These are phyloP conservation scores for Aeoliscus strigatus DNA, from an alignment of 2,797 vertebrate species.

Conservation along the genomic window DNA sequence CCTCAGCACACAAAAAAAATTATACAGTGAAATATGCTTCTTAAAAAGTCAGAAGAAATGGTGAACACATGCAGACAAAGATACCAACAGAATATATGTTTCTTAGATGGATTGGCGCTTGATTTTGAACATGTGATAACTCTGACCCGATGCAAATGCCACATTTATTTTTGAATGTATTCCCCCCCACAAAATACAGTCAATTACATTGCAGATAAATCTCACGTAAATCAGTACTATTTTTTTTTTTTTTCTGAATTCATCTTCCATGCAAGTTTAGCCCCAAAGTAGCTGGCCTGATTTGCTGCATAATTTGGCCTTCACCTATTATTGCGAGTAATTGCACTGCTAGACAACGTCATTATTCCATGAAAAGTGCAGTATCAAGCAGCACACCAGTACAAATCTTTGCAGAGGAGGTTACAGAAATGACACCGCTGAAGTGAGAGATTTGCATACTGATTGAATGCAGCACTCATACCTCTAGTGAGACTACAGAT, in stretches of 20 bases:
- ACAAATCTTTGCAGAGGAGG: slow-evolving; percentile 49
- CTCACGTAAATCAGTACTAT: too few relatives aligned
- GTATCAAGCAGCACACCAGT: slow-evolving; percentile 33
- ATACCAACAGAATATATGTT: too few relatives aligned
- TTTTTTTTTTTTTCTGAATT: slow-evolving; percentile 3
- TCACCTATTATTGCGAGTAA: slow-evolving; percentile 33
- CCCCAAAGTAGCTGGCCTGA: slow-evolving; percentile 25
- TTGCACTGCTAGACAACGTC: slow-evolving; percentile 25
- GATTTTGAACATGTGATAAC: too few relatives aligned
- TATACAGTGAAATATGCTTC: too few relatives aligned
- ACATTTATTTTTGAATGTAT: too few relatives aligned
- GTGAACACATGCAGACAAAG: too few relatives aligned
- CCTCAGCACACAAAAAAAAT: too few relatives aligned
- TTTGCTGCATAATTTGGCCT: slow-evolving; percentile 34
- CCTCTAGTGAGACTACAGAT: slow-evolving; percentile 16
- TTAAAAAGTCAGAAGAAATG: too few relatives aligned
- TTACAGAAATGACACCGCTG: slow-evolving; percentile 49
- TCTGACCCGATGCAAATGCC: too few relatives aligned
- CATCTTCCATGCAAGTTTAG: slow-evolving; percentile 14
- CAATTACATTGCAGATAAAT: too few relatives aligned
- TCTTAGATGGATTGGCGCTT: too few relatives aligned
- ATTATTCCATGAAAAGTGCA: slow-evolving; percentile 37
- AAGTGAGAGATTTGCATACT: slow-evolving; percentile 66
- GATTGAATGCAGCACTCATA: slow-evolving; percentile 44
- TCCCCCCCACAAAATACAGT: too few relatives aligned